phyloP scores from a whole-genome alignment of 2,113 vertebrate genomes.

The Trichomycterus rosablanca region DNA sequence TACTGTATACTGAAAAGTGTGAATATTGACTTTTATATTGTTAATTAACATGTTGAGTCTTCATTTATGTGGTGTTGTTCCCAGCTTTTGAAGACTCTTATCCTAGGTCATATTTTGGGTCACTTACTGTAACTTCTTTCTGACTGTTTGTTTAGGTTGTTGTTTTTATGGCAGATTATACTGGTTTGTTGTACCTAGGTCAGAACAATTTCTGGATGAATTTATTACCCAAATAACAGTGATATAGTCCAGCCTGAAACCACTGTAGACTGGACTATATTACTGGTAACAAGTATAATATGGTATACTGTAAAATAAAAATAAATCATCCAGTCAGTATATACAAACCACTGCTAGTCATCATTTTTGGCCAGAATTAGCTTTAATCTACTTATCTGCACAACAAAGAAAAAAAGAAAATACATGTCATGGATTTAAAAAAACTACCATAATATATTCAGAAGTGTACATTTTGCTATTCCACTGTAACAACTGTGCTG shows the following conservation, averaged over 20 bases:
- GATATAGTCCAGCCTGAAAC: no score
- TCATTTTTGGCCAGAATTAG: no score
- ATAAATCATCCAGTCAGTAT: no score
- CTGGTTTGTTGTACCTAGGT: no score
- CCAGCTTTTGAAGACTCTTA: slow-evolving; percentile 15
- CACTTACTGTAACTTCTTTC: not conserved
- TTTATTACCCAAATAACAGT: no score
- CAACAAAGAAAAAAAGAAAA: not conserved
- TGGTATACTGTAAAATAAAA: no score
- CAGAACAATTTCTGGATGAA: no score
- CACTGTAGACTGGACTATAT: no score
- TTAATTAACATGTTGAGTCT: slow-evolving; percentile 23
- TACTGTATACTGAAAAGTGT: slow-evolving; percentile 6
- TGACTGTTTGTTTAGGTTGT: slow-evolving; percentile 10
- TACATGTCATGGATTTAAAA: not conserved
- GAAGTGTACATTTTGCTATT: slow-evolving; percentile 39
- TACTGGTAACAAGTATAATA: no score
- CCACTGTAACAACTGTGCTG: slow-evolving; percentile 23
- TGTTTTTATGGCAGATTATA: not conserved
- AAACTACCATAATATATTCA: not conserved
- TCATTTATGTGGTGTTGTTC: slow-evolving; percentile 24
- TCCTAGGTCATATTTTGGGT: slow-evolving; percentile 13
- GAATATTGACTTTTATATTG: slow-evolving; percentile 20
- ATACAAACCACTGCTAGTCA: no score
- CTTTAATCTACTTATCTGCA: no score